Conservation (phyloP, 30 jellyfish, hydroid and myxozoan species). For the Pelagia noctiluca region DNA sequence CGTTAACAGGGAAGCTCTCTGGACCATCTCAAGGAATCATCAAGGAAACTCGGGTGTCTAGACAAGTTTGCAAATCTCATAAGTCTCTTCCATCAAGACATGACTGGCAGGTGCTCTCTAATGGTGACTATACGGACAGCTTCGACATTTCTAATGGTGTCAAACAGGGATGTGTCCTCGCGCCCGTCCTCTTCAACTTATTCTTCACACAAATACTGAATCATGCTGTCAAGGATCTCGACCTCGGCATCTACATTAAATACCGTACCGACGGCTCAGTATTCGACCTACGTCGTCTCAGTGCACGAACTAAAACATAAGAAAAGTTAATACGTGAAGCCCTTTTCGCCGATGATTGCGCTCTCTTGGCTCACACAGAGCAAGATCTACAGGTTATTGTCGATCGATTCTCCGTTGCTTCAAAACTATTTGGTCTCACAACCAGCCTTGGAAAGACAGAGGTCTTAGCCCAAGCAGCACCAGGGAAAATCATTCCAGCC, state of each 20-base stretch:
- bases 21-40: too few species aligned
- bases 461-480: slow-evolving; percentile 9
- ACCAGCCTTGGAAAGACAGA: slow-evolving; percentile 39
- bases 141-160: slow-evolving; percentile 27
- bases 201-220: slow-evolving; percentile 10
- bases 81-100: too few species aligned
- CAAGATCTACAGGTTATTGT: slow-evolving; percentile 4
- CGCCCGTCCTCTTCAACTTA: slow-evolving; percentile 42
- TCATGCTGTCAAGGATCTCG: slow-evolving; percentile 20
- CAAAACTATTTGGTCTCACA: slow-evolving; percentile 21
- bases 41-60: too few species aligned
- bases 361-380: slow-evolving; percentile 18
- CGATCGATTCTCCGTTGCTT: slow-evolving; percentile 7
- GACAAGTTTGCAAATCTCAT: too few species aligned
- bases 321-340: slow-evolving; percentile 16
- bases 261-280: too few species aligned
- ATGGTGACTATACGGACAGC: too few species aligned
- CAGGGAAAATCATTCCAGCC: too few species aligned
- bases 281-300: too few species aligned
- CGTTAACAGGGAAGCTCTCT: too few species aligned
- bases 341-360: slow-evolving; percentile 58
- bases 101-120: too few species aligned
- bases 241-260: slow-evolving; percentile 45
- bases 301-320: too few species aligned
- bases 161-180: slow-evolving; percentile 50